Conservation (phyloP, 1,140 invertebrate genomes). For the Eumaeus atala region DNA sequence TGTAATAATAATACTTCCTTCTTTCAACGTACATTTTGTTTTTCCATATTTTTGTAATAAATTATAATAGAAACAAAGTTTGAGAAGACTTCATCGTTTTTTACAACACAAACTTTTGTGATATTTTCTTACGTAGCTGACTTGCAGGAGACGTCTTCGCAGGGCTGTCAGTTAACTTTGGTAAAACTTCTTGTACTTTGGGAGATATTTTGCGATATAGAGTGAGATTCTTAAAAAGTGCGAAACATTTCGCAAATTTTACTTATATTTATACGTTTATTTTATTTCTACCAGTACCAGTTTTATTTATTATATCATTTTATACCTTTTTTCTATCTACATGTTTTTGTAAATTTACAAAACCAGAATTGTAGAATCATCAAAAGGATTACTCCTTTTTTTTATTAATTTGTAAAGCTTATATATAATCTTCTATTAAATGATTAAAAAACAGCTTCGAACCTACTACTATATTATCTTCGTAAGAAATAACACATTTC, state of each 20-base stretch:
- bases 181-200: not conserved
- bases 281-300: not conserved
- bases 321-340: no score
- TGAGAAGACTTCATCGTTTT: not conserved
- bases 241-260: slow-evolving; percentile 1
- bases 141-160: not conserved
- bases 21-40: no score
- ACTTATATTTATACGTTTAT: not conserved
- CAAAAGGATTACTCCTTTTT: no score
- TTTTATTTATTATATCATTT: no score
- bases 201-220: not conserved
- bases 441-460: no score
- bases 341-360: no score
- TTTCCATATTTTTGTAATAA: not conserved
- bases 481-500: no score
- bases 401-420: no score
- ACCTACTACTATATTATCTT: no score
- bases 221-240: not conserved
- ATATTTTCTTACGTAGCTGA: slow-evolving; percentile 4
- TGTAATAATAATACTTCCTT: no score
- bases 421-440: no score
- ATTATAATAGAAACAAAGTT: slow-evolving; percentile 9
- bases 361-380: no score
- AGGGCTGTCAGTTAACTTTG: slow-evolving; percentile 8
- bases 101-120: slow-evolving; percentile 7